Evolutionary conservation across 2,888 invertebrate genomes (phyloP), one percentile per base, ranked within the genome.

Genomic region (Seira musarum): DNA sequence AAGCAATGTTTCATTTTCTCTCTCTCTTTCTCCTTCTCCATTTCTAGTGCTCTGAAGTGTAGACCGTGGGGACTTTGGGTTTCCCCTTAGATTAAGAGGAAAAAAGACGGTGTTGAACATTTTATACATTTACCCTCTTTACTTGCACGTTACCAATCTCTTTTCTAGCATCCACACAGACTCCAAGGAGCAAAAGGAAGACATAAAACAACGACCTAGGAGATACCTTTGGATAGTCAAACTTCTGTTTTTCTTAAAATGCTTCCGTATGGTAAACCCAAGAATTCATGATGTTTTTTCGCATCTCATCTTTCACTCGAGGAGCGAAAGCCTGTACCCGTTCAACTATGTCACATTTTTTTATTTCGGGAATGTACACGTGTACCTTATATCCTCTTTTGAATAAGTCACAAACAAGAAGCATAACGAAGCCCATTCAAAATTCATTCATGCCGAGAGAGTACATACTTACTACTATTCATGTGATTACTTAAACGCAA

Each of bases 1-100:
- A 73, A 53, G 73, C 64, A 73, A 73, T 72, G 72, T 65, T 64
- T 64, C 65, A 73, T 73, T 53, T 73, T 30, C 49, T 13, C 40
- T 63, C 61, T 3, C 15, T n/a, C 15, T 2, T n/a, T 49, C 15
- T 49, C 13, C 17, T 49, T 49, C 15, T 49, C 49, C 15, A 49
- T 40, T 40, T 40, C 13, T 40, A 40, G 40, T 30, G 30, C 30
- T 49, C 49, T 13, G 15, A 15, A 49, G 49, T 49, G 6, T 49
- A 49, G 49, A 49, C 49, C 49, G 15, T 2, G 49, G 49, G 49
- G 49, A 49, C 49, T 49, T 49, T 2, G 49, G 49, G 49, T 49
- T n/a, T 49, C 49, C 49, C 49, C 49, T 8, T 49, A 49, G 49
- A 49, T 49, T 49, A 49, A n/a, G 15, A 13, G 15, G 49, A 15